Base-by-base conservation (phyloP, 2,888 invertebrate genomes). In the Lamellibrachia columna region DNA sequence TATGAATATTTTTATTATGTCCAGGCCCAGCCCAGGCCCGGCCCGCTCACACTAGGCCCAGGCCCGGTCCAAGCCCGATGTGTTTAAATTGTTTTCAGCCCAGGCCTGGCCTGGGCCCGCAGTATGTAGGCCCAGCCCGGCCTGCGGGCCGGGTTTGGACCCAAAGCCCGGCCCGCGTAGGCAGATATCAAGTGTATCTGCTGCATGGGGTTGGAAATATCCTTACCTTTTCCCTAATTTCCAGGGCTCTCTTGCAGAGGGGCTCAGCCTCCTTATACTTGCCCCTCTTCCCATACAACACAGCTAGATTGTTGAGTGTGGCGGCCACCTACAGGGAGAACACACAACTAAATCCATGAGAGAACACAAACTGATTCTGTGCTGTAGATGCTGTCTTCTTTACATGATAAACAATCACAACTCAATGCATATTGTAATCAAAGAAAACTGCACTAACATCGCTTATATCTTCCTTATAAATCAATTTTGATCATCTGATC, bases 241-340 rank as follows among this genome's bases (percentile, higher is more conserved):
- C 99, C 94, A 99, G 97, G 91, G 99, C 99, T 94, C 99, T 97
- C 97, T 99, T 99, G 97, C 99, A 99, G 94, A 99, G 97, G 22
- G 99, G 99, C 97, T 99, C 99, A 0, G 99, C 99, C 96, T 99
- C 99, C 97, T 98, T 99, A 94, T 96, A 96, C 94, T 96, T 96
- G 95, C 99, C 99, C 95, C 99, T 97, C 97, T 99, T 99, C 15
- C 99, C 99, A 96, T 99, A 99, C 91, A 99, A 97, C 92, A 99
- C 99, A 93, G 99, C 99, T 95, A 99, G 97, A 97, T 99, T 99
- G 97, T 99, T 99, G 95, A 99, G 97, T 1, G 99, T 99, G 91
- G 99, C 99, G n/a, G 99, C 99, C 75, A 99, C 97, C 97, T 97
- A 55, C 11, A 92, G 52, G 91, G 58, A 22, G 75, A 75, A 75